Percentiles rank a stretch among this genome's conserved stretches.
Conservation (phyloP, 2,888 invertebrate genomes). For the Callosobruchus maculatus region DNA sequence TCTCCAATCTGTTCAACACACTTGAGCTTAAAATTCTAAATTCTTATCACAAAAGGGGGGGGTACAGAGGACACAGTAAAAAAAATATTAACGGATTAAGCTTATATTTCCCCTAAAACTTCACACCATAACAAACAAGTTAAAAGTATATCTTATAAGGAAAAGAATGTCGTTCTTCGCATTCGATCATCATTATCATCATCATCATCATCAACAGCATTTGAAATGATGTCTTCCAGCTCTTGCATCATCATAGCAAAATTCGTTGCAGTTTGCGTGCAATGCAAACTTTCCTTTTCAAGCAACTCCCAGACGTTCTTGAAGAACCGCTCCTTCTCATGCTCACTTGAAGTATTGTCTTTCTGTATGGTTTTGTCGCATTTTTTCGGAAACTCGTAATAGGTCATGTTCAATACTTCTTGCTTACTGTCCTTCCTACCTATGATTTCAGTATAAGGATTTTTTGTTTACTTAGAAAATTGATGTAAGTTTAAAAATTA, state of each 20-base stretch:
- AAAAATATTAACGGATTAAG: not conserved
- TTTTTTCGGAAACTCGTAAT: not conserved
- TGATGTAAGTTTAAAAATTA: no score
- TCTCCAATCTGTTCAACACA: no score
- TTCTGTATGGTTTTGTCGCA: not conserved
- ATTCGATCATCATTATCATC: no score
- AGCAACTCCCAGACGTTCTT: not conserved
- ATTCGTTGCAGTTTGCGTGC: not conserved
- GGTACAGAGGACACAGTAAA: no score
- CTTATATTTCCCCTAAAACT: not conserved
- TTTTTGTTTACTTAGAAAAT: no score
- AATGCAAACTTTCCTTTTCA: not conserved
- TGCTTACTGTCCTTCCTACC: not conserved
- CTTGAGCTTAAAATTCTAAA: no score
- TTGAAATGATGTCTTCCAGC: not conserved
- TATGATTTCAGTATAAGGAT: not conserved
- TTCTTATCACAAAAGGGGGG: no score
- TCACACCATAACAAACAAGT: not conserved
- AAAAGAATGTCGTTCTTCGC: not conserved
- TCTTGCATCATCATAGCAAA: not conserved
- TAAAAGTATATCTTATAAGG: not conserved
- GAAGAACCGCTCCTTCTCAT: not conserved
- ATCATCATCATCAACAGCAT: not conserved
- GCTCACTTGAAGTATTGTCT: not conserved
- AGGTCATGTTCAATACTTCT: not conserved